Percentiles rank a stretch among this genome's conserved stretches.
phyloP scores from a whole-genome alignment of 2,797 vertebrate genomes.

The Peromyscus aztecus region DNA sequence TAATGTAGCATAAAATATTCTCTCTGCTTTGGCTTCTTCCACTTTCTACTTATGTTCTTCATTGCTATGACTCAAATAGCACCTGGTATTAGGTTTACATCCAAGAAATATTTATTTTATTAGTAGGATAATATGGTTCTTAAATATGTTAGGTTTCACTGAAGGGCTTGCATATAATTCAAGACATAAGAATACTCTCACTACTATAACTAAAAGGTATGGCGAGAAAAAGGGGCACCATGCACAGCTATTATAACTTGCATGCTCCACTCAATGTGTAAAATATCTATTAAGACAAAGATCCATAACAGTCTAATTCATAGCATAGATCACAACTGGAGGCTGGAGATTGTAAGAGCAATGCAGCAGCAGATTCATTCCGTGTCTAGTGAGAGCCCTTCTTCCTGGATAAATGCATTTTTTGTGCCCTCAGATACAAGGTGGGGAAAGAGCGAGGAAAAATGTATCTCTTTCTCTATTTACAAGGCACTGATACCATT shows the following conservation, averaged over 20 bases:
- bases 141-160: conserved; percentile 10
- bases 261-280: conserved; percentile 10
- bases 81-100: not conserved
- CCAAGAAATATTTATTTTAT: conserved; percentile 25
- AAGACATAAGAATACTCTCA: not conserved
- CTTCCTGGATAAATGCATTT: not conserved
- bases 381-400: not conserved
- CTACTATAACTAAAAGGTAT: not conserved
- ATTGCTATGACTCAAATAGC: not conserved
- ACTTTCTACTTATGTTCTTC: not conserved
- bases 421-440: not conserved
- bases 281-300: conserved; percentile 6
- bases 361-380: not conserved
- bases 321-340: not conserved
- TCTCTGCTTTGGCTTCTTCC: conserved; percentile 16
- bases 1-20: not conserved
- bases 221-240: not conserved
- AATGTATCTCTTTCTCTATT: not conserved
- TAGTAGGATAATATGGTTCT: not conserved
- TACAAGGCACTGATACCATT: not conserved
- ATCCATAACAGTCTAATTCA: not conserved
- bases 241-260: not conserved
- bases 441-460: not conserved
- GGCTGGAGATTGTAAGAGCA: not conserved
- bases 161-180: not conserved